Evolutionary conservation across 2,888 invertebrate species (phyloP).

Genomic region (Frankliniella intonsa): DNA sequence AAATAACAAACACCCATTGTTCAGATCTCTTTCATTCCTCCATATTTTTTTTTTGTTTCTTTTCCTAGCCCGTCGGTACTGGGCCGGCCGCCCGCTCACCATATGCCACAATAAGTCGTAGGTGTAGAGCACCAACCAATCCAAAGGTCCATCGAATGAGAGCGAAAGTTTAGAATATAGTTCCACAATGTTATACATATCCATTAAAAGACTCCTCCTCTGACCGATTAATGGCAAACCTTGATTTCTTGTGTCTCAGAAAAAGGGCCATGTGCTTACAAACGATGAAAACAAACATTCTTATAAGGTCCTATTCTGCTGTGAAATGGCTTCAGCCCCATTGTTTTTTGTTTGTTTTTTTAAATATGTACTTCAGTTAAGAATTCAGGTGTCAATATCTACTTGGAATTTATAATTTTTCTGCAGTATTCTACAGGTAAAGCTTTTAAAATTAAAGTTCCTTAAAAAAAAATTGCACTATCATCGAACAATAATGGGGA

Average conservation of each 20-base stretch:
- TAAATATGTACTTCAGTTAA: neutral
- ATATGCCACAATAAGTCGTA: slow-evolving; percentile 25
- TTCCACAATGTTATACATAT: slow-evolving; percentile 25
- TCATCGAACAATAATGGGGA: no score
- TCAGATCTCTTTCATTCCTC: slow-evolving; percentile 26
- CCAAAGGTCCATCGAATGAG: slow-evolving; percentile 24
- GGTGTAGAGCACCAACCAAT: slow-evolving; percentile 26
- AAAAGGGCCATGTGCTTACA: neutral
- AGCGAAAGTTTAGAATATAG: slow-evolving; percentile 23
- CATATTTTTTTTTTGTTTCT: slow-evolving; percentile 18
- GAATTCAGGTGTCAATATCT: neutral
- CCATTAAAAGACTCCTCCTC: slow-evolving; percentile 26
- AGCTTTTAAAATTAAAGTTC: no score
- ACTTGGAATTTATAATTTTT: no score
- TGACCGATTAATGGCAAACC: slow-evolving; percentile 16
- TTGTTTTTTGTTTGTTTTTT: neutral
- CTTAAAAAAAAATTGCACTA: no score
- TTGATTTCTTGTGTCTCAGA: slow-evolving; percentile 4
- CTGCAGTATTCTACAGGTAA: no score
- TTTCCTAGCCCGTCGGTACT: slow-evolving; percentile 19
- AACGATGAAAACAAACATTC: neutral
- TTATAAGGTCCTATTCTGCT: neutral
- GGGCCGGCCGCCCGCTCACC: slow-evolving; percentile 24
- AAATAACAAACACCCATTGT: slow-evolving; percentile 19
- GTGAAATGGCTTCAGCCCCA: slow-evolving; percentile 2